A percentile compares a stretch with the other conserved stretches of the same genome.
These are phyloP conservation scores for Pristionchus entomophagus DNA, from an alignment of 2,888 invertebrate genomes.

Conservation along the genomic window DNA sequence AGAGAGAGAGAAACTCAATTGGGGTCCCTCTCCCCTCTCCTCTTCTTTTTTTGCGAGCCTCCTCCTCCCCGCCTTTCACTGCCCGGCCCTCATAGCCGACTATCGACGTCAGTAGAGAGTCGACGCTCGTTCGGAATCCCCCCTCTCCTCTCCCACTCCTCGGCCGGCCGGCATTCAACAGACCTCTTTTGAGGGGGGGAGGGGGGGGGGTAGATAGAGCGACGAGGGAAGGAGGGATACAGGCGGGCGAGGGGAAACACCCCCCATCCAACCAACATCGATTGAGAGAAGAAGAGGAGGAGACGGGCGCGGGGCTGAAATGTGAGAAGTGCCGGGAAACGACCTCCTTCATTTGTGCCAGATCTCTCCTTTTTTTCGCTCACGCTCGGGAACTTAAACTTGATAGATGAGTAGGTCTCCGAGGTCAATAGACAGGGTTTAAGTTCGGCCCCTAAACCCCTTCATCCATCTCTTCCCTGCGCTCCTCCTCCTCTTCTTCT, in stretches of 20 bases:
- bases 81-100: neutral
- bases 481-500: too few species aligned
- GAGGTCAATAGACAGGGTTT: neutral
- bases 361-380: neutral
- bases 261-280: conserved; percentile 21
- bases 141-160: neutral
- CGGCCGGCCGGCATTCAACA: neutral
- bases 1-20: neutral
- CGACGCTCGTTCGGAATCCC: neutral
- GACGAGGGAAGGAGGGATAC: neutral
- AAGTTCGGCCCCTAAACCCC: neutral
- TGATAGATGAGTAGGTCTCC: conserved; percentile 14
- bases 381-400: neutral
- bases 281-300: conserved; percentile 2
- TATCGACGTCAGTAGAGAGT: conserved; percentile 17
- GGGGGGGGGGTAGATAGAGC: neutral
- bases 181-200: conserved; percentile 31
- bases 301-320: neutral
- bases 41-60: neutral
- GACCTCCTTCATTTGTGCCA: conserved; percentile 6
- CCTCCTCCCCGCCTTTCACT: neutral
- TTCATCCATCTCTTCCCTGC: conserved; percentile 38
- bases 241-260: neutral
- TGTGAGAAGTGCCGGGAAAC: conserved; percentile 29
- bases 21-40: neutral